Percentiles rank a stretch among this genome's conserved stretches.
Conservation (phyloP, 1,140 invertebrate species). For the Pseudomyrmex pallidus region DNA sequence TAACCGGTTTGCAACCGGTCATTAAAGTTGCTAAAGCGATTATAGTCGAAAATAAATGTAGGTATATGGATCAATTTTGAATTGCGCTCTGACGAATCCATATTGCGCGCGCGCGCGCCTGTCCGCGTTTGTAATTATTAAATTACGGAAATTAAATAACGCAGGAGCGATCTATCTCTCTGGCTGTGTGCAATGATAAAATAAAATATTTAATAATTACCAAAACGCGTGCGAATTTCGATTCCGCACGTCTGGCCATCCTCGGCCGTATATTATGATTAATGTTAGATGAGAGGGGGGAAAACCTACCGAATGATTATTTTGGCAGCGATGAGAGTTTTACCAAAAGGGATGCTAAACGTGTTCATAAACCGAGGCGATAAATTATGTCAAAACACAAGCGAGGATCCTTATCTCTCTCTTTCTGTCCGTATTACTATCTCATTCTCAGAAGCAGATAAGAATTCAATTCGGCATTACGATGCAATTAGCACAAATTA, state of each 20-base stretch:
- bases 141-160: slow-evolving; percentile 48
- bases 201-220: slow-evolving; percentile 61
- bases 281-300: slow-evolving; percentile 40
- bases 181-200: slow-evolving; percentile 16
- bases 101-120: slow-evolving; percentile 27
- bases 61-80: slow-evolving; percentile 33
- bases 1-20: slow-evolving; percentile 3
- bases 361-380: not conserved
- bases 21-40: slow-evolving; percentile 22
- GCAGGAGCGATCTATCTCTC: slow-evolving; percentile 14
- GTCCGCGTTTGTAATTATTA: slow-evolving; percentile 35
- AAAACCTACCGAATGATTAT: slow-evolving; percentile 50
- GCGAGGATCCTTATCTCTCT: not conserved
- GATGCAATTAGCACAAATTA: slow-evolving; percentile 31
- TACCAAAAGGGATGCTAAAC: not conserved
- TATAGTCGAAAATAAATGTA: slow-evolving; percentile 28
- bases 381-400: slow-evolving; percentile 19
- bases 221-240: slow-evolving; percentile 51
- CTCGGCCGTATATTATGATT: slow-evolving; percentile 42
- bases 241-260: slow-evolving; percentile 6
- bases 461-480: slow-evolving; percentile 36
- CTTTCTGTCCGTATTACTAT: not conserved
- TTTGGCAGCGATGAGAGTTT: slow-evolving; percentile 16
- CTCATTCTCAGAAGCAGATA: not conserved
- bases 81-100: slow-evolving; percentile 37